Base-by-base conservation (phyloP, 2,113 vertebrate genomes). In the Protobothrops mucrosquamatus region DNA sequence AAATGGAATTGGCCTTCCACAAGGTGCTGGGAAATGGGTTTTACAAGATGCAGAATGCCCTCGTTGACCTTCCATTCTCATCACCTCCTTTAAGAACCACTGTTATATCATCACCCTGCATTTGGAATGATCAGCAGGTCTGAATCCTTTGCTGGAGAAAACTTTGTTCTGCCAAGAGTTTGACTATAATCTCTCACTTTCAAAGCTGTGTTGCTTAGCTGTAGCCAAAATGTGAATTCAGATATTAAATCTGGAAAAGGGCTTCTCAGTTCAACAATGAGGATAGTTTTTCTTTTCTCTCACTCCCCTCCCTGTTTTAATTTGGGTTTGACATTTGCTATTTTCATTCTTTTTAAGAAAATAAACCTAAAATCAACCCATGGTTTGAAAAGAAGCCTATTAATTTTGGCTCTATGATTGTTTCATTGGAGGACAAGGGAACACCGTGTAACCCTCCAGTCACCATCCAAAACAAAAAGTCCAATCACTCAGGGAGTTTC, bases 331-430 rank as follows among this genome's bases (percentile, higher is more conserved):
- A 90, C 59, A 20, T 86, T 1, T 90, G 23, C 91, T 88, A 88
- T 90, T 92, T 94, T 23, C 46, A 54, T 93, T 95, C 24, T 48
- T 34, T 92, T 94, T n/a, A 43, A 39, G 34, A 81, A 81, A 81
- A 94, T 29, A 95, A 94, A 89, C 90, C 88, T 89, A 96, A 96
- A 94, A 96, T 96, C 97, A 97, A 97, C 95, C 97, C 54, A 96
- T 91, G 91, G 90, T 94, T 95, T 94, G 97, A 96, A 97, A 95
- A 95, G 95, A 95, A 59, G 90, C 6, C 20, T 92, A 95, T 95
- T 96, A 95, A 91, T 93, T 95, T 94, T 91, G 93, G 92, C 94
- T 97, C 95, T 93, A 94, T 97, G 96, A 93, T 93, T 94, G 95
- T 95, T 97, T 96, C 97, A 86, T 95, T 92, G 92, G 46, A 95